Evolutionary conservation across 2,888 invertebrate species (phyloP), one percentile per base, ranked within the genome.

Genomic region (Ecdyonurus torrentis): DNA sequence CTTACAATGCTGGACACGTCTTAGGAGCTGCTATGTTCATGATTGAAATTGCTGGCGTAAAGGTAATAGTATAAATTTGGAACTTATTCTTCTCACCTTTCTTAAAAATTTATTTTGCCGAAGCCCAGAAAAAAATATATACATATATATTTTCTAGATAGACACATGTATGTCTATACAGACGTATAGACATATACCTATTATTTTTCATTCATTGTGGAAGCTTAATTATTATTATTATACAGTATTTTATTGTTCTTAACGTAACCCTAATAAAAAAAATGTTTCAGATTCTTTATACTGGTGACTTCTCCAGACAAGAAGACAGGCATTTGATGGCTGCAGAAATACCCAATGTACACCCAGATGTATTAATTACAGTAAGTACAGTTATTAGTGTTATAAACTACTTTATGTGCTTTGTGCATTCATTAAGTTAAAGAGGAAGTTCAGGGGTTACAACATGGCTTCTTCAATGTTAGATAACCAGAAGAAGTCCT

Each of bases 11-110:
- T 0, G 99, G 99, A 0, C 99, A 99, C 75, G 99, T 99, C 2
- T 79, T 99, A 0, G 99, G 99, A 0, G 99, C 99, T 0, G 98
- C 98, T 63, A 99, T 99, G 98, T 99, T 99, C 74, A 97, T 99
- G 96, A 92, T 99, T 64, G 98, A 99, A 80, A 99, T 99, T 61
- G 99, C 98, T 25, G 99, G 98, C 18, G 96, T 98, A 1, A 95
- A 93, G 79, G 83, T 83, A 71, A 61, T 59, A 50, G 5, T 22
- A 63, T 52, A 25, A 50, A 2, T 53, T n/a, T 1, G 1, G 3
- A 1, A 37, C 2, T 22, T 25, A 18, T 50, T 60, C 22, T 1
- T 23, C 10, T 15, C 2, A 2, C 7, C 22, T 53, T 53, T 53
- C 3, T 1, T 53, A 3, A 1, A 18, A 1, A 53, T 53, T 1